These are phyloP conservation scores for Melangyna quadrimaculata DNA, from an alignment of 2,888 invertebrate genomes.

Conservation along the genomic window DNA sequence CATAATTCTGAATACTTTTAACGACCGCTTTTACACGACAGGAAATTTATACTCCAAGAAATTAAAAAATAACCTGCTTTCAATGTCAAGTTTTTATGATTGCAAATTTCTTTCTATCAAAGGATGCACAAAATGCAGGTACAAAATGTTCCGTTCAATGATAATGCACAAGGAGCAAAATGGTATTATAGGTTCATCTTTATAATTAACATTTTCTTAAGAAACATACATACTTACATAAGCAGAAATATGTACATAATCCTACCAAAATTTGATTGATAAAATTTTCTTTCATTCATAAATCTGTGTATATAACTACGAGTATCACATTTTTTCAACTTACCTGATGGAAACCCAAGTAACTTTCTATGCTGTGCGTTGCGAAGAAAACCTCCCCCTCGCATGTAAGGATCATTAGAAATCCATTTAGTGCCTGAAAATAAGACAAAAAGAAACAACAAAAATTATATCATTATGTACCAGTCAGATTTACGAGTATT, in stretches of 20 bases:
- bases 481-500: neutral
- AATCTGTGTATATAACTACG: neutral
- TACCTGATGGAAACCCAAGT: slow-evolving; percentile 99
- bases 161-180: too few species aligned
- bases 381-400: slow-evolving; percentile 99
- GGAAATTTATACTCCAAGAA: too few species aligned
- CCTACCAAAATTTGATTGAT: slow-evolving; percentile 38
- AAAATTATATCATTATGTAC: slow-evolving; percentile 5
- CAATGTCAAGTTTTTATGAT: too few species aligned
- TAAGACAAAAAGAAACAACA: slow-evolving; percentile 35
- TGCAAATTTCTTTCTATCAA: too few species aligned
- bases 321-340: slow-evolving; percentile 76
- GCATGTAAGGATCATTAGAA: slow-evolving; percentile 98
- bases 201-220: neutral
- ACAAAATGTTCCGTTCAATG: too few species aligned
- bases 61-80: too few species aligned
- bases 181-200: neutral
- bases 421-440: slow-evolving; percentile 97
- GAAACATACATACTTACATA: too few species aligned
- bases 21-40: too few species aligned
- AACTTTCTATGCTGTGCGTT: slow-evolving; percentile 99
- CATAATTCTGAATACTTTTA: too few species aligned
- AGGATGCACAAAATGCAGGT: too few species aligned
- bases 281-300: slow-evolving; percentile 51
- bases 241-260: neutral